These are phyloP conservation scores for Dipodomys spectabilis DNA, from an alignment of 2,113 vertebrate genomes.

Conservation along the genomic window DNA sequence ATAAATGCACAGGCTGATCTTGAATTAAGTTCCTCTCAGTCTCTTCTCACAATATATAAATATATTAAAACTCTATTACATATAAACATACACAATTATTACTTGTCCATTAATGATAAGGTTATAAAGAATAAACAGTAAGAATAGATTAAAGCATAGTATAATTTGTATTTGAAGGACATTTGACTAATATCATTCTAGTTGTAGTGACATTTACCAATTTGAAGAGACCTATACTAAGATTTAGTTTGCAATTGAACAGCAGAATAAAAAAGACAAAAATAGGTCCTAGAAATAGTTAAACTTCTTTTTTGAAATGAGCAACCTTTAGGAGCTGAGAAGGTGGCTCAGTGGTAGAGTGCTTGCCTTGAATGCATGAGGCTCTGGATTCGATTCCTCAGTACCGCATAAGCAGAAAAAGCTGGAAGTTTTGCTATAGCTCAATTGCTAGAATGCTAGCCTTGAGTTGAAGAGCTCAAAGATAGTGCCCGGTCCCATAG, in stretches of 20 bases:
- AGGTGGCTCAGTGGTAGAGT: no score
- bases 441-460: no score
- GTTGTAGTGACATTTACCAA: neutral
- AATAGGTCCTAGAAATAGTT: neutral
- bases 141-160: neutral
- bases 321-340: neutral
- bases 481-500: no score
- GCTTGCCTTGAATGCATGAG: no score
- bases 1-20: no score
- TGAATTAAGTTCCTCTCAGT: no score
- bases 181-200: neutral
- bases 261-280: neutral
- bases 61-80: neutral
- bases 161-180: neutral
- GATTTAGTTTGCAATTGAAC: neutral
- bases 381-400: no score
- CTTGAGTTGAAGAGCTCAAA: no score
- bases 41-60: neutral
- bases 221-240: neutral
- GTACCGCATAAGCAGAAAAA: no score
- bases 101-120: neutral
- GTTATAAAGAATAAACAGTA: neutral
- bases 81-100: neutral
- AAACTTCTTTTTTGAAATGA: neutral
- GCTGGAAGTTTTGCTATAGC: no score